Evolutionary conservation across 2,113 vertebrate species (phyloP).

Genomic region (Pseudopipra pipra): DNA sequence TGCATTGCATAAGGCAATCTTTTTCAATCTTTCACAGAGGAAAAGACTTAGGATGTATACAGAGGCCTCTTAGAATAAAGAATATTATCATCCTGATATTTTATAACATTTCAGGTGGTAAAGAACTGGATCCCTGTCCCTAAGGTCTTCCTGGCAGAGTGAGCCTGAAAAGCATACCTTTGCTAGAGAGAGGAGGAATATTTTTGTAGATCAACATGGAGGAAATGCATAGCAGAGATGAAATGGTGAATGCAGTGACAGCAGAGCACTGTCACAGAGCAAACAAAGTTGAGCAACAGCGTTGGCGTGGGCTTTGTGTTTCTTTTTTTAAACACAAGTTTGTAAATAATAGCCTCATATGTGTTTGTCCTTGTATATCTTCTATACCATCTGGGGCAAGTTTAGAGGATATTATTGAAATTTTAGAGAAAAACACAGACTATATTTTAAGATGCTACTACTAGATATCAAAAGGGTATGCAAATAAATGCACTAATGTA

Average conservation of each 20-base stretch:
- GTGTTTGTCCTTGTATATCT: neutral
- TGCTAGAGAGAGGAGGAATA: neutral
- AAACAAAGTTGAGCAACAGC: constrained; percentile 42
- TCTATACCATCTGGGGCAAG: neutral
- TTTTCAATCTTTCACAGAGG: neutral
- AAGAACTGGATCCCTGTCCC: neutral
- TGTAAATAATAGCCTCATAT: neutral
- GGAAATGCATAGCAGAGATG: constrained; percentile 24
- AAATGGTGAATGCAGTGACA: constrained; percentile 44
- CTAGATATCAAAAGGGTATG: neutral
- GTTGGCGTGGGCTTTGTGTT: neutral
- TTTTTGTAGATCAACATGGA: constrained; percentile 43
- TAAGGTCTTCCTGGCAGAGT: neutral
- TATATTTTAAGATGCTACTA: neutral
- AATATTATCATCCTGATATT: neutral
- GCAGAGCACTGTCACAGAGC: neutral
- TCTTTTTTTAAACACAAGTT: neutral
- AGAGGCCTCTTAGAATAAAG: neutral
- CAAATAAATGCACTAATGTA: neutral
- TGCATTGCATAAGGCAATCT: neutral
- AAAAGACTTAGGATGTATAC: neutral
- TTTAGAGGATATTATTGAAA: neutral
- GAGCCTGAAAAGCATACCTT: neutral
- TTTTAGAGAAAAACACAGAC: neutral
- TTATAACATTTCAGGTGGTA: neutral